Conservation (phyloP, 2,797 vertebrate species). For the Brachymystax lenok region DNA sequence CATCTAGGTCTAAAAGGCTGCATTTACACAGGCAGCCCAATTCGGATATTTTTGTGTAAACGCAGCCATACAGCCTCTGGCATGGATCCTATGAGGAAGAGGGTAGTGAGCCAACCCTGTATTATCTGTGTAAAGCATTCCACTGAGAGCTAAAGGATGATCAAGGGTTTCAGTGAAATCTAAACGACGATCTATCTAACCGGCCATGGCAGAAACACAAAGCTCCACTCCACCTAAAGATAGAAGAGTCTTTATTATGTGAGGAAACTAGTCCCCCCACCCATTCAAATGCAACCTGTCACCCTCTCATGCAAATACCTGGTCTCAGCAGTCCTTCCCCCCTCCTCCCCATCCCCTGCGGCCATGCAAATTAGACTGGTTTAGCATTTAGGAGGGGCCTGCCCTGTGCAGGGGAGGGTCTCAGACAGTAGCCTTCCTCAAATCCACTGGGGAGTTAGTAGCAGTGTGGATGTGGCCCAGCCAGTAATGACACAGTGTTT, state of each 20-base stretch:
- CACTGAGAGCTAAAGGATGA: neutral
- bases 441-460: neutral
- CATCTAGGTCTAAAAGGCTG: neutral
- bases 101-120: neutral
- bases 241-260: slow-evolving; percentile 2
- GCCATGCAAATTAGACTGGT: slow-evolving; percentile 31
- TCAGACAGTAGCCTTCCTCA: slow-evolving; percentile 2
- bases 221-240: neutral
- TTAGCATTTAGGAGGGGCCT: neutral
- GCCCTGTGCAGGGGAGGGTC: neutral
- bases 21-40: too few species aligned
- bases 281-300: slow-evolving; percentile 7
- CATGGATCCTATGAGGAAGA: neutral
- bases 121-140: neutral
- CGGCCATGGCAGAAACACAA: slow-evolving; percentile 1
- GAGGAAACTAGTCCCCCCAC: neutral
- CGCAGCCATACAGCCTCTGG: neutral
- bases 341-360: neutral
- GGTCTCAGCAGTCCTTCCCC: neutral
- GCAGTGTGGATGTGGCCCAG: neutral
- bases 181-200: neutral
- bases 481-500: slow-evolving; percentile 1
- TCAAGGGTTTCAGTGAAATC: neutral
- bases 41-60: too few species aligned
- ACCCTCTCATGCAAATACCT: slow-evolving; percentile 15